Conservation (phyloP, 2,888 invertebrate species). For the Stenodema calcarata region DNA sequence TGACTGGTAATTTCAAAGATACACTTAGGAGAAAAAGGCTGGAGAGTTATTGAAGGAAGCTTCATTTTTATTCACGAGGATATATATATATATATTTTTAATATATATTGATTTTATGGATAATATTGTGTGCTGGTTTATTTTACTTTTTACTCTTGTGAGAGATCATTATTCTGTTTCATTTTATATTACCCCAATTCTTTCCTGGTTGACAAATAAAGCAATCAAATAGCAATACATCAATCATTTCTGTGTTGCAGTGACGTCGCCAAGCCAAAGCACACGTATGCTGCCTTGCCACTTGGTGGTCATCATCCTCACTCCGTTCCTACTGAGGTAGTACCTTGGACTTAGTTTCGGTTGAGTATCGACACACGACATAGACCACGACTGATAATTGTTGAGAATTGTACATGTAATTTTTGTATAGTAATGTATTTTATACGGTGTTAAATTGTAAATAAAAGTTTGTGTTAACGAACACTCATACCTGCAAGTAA, state of each 20-base stretch:
- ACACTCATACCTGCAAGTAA: not conserved
- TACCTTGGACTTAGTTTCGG: not conserved
- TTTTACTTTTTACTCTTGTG: too few species aligned
- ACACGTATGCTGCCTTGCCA: constrained; percentile 48
- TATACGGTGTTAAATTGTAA: constrained; percentile 45
- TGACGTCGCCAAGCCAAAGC: constrained; percentile 47
- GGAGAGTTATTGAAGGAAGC: too few species aligned
- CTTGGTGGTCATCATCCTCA: constrained; percentile 41
- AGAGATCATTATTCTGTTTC: too few species aligned
- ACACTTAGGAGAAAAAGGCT: too few species aligned
- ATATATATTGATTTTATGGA: too few species aligned
- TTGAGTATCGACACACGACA: constrained; percentile 25
- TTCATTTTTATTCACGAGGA: too few species aligned
- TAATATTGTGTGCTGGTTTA: too few species aligned
- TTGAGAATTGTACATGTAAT: constrained; percentile 49
- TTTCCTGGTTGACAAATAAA: too few species aligned
- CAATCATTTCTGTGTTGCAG: constrained; percentile 25
- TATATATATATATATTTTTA: too few species aligned
- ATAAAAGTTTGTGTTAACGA: constrained; percentile 4
- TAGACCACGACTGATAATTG: constrained; percentile 49
- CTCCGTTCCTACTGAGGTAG: constrained; percentile 48
- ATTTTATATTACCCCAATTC: too few species aligned
- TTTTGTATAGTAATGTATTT: constrained; percentile 50
- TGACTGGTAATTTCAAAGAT: too few species aligned
- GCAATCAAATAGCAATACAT: too few species aligned